phyloP scores from a whole-genome alignment of 2,113 vertebrate species.

The Thalassoma bifasciatum region DNA sequence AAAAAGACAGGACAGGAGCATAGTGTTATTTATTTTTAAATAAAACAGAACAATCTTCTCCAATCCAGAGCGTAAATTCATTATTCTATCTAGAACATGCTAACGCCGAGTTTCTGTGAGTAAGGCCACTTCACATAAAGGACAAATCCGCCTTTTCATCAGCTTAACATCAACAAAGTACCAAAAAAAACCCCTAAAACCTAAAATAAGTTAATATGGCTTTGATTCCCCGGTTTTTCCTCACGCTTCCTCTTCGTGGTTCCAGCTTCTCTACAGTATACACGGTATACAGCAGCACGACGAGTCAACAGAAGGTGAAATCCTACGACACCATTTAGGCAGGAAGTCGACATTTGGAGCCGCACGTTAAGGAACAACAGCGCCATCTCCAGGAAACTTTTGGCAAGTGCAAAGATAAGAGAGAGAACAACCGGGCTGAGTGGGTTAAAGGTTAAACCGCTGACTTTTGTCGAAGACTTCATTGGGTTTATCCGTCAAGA shows the following conservation, averaged over 20 bases:
- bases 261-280: conserved; percentile 37
- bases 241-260: neutral
- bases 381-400: conserved; percentile 8
- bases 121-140: conserved; percentile 49
- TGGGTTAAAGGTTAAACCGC: too few species aligned
- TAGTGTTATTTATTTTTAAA: conserved; percentile 37
- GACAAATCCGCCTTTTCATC: neutral
- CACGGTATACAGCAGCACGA: conserved; percentile 53
- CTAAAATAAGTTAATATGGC: conserved; percentile 43
- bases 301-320: neutral
- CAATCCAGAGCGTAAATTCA: conserved; percentile 24
- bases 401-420: conserved; percentile 31
- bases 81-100: conserved; percentile 45
- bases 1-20: too few species aligned
- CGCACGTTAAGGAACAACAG: neutral
- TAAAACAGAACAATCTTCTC: conserved; percentile 17
- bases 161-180: neutral
- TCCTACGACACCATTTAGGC: conserved; percentile 38
- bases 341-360: conserved; percentile 25
- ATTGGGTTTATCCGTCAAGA: too few species aligned
- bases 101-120: conserved; percentile 9
- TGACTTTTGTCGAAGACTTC: too few species aligned
- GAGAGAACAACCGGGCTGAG: neutral
- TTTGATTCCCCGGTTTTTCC: conserved; percentile 19
- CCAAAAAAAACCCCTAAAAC: neutral